Evolutionary conservation across 2,113 vertebrate genomes (phyloP).

Genomic region (Malaclemys terrapin): DNA sequence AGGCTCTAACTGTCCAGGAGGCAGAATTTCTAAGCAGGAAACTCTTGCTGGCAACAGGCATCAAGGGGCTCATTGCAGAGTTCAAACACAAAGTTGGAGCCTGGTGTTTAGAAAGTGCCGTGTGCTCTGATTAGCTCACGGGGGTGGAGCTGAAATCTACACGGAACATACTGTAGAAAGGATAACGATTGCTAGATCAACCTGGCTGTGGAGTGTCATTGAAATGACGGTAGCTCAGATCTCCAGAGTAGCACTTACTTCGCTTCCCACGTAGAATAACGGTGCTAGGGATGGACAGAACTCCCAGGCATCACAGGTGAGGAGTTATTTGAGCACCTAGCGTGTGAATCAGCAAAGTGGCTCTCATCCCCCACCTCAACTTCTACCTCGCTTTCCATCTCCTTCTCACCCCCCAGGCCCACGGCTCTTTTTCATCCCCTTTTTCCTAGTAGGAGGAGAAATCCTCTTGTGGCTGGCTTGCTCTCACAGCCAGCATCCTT

Average conservation of each 20-base stretch:
- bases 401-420: not conserved
- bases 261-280: not conserved
- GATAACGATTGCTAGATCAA: not conserved
- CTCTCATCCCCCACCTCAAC: not conserved
- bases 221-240: not conserved
- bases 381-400: not conserved
- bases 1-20: not conserved
- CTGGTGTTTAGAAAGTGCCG: not conserved
- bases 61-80: slow-evolving; percentile 27
- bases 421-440: not conserved
- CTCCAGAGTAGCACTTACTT: not conserved
- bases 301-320: not conserved
- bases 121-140: not conserved
- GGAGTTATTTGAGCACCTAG: not conserved
- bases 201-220: not conserved
- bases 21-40: slow-evolving; percentile 42
- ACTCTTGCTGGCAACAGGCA: slow-evolving; percentile 31
- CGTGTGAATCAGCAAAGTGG: not conserved
- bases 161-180: not conserved
- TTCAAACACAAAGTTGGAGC: not conserved
- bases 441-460: not conserved
- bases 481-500: not conserved
- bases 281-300: not conserved
- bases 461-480: not conserved
- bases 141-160: not conserved